Evolutionary conservation across 1,140 invertebrate genomes (phyloP).

Genomic region (Bombus pyrosoma): DNA sequence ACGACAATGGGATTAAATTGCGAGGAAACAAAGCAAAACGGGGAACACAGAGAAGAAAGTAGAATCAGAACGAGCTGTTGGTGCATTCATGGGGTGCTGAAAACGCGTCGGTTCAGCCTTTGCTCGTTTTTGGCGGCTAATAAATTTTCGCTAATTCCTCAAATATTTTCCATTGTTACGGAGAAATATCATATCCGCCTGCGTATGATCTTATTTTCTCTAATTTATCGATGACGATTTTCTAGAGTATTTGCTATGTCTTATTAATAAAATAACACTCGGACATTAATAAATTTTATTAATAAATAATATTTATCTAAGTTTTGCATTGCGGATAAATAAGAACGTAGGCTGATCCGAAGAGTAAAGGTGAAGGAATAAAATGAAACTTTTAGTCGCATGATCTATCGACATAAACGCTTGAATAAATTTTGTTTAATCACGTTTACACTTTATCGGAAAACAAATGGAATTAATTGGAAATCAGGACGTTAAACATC

Average conservation of each 20-base stretch:
- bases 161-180: neutral
- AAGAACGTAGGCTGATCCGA: neutral
- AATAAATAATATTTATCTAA: too few relatives aligned
- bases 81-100: constrained; percentile 31
- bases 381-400: neutral
- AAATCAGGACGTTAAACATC: neutral
- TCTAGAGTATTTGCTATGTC: neutral
- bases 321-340: too few relatives aligned
- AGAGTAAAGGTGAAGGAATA: neutral
- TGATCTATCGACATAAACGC: neutral
- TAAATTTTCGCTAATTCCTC: constrained; percentile 49
- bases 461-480: neutral
- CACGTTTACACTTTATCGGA: neutral
- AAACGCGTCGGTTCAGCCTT: neutral
- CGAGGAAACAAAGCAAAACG: constrained; percentile 32
- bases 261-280: neutral
- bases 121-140: constrained; percentile 11
- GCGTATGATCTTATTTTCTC: neutral
- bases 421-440: neutral
- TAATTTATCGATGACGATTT: neutral
- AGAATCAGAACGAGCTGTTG: constrained; percentile 26
- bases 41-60: neutral
- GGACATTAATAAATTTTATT: too few relatives aligned
- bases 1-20: constrained; percentile 48
- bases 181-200: neutral